Percentiles rank a stretch among this genome's conserved stretches.
phyloP scores from a whole-genome alignment of 53 echinoderm and acorn worm species.

The Temnopleurus reevesii region DNA sequence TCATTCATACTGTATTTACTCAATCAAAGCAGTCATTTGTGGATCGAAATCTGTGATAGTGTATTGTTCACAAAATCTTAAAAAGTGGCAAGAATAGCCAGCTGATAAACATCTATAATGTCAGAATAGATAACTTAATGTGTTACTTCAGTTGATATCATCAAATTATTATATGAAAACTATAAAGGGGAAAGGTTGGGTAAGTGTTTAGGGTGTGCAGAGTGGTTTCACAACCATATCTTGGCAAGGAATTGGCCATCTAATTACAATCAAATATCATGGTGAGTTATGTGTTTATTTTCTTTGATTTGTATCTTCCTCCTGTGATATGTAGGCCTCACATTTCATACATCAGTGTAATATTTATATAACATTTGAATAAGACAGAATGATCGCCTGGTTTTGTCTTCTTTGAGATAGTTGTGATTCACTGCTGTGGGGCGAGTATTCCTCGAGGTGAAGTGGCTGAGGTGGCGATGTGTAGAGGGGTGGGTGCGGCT shows the following conservation, averaged over 20 bases:
- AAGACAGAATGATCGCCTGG: background rate
- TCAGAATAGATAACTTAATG: background rate
- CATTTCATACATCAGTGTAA: background rate
- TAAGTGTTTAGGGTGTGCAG: too few relatives aligned
- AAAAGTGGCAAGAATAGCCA: constrained; percentile 26
- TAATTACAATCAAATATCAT: background rate
- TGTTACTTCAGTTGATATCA: background rate
- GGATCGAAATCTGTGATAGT: too few relatives aligned
- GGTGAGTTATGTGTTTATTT: background rate
- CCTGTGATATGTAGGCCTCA: too few relatives aligned
- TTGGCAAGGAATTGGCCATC: background rate
- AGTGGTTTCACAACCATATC: background rate
- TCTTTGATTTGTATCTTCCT: too few relatives aligned
- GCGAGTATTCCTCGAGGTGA: constrained; percentile 37
- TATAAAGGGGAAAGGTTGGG: background rate
- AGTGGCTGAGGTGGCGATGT: constrained; percentile 23
- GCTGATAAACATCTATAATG: too few relatives aligned
- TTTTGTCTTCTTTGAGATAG: background rate
- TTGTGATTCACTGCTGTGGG: constrained; percentile 9
- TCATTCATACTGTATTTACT: too few relatives aligned
- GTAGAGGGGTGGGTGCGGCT: constrained; percentile 41
- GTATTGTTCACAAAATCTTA: too few relatives aligned
- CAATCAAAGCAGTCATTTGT: too few relatives aligned
- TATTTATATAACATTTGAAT: background rate
- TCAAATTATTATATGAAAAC: background rate